Evolutionary conservation across 2,113 vertebrate species (phyloP).

Genomic region (Erinaceus europaeus): DNA sequence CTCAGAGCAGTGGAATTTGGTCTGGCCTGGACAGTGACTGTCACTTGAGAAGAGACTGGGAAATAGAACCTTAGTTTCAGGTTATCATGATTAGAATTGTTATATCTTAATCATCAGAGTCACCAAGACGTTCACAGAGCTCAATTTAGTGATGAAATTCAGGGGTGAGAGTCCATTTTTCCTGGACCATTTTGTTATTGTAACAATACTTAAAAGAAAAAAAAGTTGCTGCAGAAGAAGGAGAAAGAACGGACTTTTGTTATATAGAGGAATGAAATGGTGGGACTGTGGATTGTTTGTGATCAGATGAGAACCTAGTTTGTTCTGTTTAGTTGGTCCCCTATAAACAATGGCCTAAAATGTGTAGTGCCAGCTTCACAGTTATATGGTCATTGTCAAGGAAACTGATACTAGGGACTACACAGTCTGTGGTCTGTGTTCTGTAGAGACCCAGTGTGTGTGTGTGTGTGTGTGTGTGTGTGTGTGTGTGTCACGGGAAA

Average conservation of each 20-base stretch:
- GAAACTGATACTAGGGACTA: background rate
- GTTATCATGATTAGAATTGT: background rate
- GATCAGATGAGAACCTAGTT: background rate
- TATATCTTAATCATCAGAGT: background rate
- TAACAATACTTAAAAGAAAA: background rate
- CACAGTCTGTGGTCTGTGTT: background rate
- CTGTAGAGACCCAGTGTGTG: background rate
- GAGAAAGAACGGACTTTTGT: background rate
- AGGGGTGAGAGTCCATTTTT: background rate
- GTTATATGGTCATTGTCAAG: background rate
- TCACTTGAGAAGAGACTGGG: background rate
- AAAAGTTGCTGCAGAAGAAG: no score
- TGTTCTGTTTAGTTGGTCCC: background rate
- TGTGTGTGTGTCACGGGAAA: no score
- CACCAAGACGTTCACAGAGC: background rate
- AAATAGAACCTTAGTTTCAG: slow-evolving; percentile 12
- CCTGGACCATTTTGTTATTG: background rate
- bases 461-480: no score
- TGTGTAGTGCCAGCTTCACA: no score
- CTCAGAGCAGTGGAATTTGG: background rate
- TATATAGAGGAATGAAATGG: background rate
- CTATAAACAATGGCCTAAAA: background rate
- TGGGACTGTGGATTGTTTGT: background rate
- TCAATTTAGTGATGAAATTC: background rate
- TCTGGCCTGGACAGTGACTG: background rate